These are phyloP conservation scores for Sciurus vulgaris DNA, from an alignment of 2,797 vertebrate species.

Conservation along the genomic window DNA sequence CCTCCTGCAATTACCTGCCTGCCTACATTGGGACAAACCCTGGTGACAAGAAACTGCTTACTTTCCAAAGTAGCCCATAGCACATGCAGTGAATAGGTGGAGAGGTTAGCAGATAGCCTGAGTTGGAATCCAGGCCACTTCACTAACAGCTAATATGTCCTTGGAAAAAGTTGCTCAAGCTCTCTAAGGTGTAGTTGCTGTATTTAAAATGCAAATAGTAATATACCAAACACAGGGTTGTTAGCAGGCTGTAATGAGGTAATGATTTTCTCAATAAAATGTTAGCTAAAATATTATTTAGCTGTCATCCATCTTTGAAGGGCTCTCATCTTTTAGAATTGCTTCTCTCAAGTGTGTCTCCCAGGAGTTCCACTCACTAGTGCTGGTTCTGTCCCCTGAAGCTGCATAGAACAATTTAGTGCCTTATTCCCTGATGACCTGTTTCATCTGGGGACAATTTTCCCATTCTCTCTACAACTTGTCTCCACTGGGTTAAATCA, in stretches of 20 bases:
- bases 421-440: no score
- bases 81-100: background rate
- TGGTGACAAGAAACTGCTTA: background rate
- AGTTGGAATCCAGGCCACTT: background rate
- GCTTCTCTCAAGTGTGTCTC: no score
- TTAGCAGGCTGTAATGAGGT: background rate
- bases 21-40: background rate
- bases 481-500: background rate
- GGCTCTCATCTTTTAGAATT: no score
- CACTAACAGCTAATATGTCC: background rate
- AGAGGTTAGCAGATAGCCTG: background rate
- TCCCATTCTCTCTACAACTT: background rate
- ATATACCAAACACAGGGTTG: background rate
- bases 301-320: background rate
- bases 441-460: background rate
- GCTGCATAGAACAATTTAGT: no score
- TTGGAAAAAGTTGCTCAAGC: background rate
- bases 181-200: background rate
- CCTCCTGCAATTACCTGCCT: background rate
- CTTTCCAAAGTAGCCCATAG: background rate
- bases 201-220: background rate
- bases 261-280: background rate
- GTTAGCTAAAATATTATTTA: background rate
- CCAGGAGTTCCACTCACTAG: no score
- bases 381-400: no score